Conservation (phyloP, 2,113 vertebrate genomes). For the Pristiophorus japonicus region DNA sequence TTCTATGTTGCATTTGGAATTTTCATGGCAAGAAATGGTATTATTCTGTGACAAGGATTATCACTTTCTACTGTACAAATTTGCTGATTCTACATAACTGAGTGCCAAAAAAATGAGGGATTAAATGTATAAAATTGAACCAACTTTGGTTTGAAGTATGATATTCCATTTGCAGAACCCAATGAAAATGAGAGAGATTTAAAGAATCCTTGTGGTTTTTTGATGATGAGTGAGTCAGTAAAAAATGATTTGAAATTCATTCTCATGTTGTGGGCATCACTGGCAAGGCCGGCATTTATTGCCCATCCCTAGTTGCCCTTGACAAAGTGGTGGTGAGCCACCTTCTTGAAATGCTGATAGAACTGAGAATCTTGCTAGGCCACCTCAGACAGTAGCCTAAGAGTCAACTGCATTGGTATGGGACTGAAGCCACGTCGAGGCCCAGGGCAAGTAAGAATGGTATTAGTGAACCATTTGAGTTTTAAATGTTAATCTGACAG, state of each 20-base stretch:
- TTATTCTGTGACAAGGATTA: neutral
- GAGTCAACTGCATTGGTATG: neutral
- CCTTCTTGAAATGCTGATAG: no score
- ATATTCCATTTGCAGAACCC: neutral
- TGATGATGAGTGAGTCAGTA: neutral
- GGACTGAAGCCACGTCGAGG: neutral
- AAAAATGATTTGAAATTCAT: neutral
- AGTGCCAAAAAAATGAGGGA: neutral
- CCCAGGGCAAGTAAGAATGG: neutral
- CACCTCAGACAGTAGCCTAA: neutral
- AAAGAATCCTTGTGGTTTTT: neutral
- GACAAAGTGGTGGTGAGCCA: no score
- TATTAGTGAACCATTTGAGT: neutral
- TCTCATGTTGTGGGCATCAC: neutral
- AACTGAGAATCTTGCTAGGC: neutral
- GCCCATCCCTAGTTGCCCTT: no score
- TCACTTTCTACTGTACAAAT: neutral
- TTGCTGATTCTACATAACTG: neutral
- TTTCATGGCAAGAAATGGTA: neutral
- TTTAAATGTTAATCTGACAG: neutral
- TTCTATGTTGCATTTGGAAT: neutral
- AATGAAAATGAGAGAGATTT: neutral
- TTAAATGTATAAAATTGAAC: neutral
- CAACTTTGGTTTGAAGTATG: neutral
- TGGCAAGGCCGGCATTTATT: neutral